Conservation (phyloP, 1,140 invertebrate genomes). For the Patella vulgata region DNA sequence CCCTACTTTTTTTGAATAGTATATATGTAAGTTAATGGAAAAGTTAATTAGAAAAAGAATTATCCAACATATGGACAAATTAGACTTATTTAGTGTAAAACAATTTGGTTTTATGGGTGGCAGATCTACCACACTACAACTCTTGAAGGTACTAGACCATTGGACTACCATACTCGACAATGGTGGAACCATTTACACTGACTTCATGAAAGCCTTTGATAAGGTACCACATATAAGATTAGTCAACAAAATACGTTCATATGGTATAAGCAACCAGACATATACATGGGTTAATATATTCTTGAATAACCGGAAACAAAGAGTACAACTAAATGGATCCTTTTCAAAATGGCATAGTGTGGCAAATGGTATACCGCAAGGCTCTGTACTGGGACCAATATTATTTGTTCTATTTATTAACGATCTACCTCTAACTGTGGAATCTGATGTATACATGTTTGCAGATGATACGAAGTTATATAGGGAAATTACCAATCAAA, state of each 20-base stretch:
- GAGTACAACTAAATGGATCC: slow-evolving; percentile 21
- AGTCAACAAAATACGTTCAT: neutral
- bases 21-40: too few relatives aligned
- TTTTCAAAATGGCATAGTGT: slow-evolving; percentile 19
- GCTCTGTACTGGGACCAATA: slow-evolving; percentile 32
- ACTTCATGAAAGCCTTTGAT: slow-evolving; percentile 21
- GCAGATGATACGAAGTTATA: slow-evolving; percentile 33
- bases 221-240: slow-evolving; percentile 21
- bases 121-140: slow-evolving; percentile 29
- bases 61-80: slow-evolving; percentile 22
- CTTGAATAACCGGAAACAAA: slow-evolving; percentile 21
- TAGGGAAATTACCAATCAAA: slow-evolving; percentile 4
- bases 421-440: slow-evolving; percentile 22
- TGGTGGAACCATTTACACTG: neutral
- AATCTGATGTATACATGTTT: slow-evolving; percentile 17
- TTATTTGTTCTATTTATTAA: slow-evolving; percentile 37
- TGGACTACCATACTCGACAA: slow-evolving; percentile 1
- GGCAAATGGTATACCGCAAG: slow-evolving; percentile 32
- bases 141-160: slow-evolving; percentile 12
- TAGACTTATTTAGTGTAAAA: slow-evolving; percentile 22
- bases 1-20: too few relatives aligned
- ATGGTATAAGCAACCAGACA: slow-evolving; percentile 3
- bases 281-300: slow-evolving; percentile 24
- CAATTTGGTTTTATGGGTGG: slow-evolving; percentile 27
- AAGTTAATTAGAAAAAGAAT: slow-evolving; percentile 30